Evolutionary conservation across 2,113 vertebrate genomes (phyloP).

Genomic region (Clinocottus analis): DNA sequence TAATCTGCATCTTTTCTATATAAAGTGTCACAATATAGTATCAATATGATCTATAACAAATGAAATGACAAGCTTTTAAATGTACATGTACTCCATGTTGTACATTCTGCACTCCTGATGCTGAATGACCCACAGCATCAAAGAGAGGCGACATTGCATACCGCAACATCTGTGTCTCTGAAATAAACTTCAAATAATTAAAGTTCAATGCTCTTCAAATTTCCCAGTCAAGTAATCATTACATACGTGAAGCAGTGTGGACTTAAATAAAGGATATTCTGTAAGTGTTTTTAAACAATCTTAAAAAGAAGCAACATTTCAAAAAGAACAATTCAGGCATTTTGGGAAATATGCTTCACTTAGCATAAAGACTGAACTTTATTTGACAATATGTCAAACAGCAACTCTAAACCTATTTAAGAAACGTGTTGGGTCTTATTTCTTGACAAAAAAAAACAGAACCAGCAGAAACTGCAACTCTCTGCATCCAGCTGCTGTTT

Average conservation of each 20-base stretch:
- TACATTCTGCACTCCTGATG: background rate
- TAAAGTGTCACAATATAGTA: background rate
- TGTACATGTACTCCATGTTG: background rate
- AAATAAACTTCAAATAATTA: no score
- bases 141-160: background rate
- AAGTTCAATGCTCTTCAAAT: background rate
- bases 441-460: background rate
- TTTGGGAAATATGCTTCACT: background rate
- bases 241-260: background rate
- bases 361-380: background rate
- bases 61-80: background rate
- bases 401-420: background rate
- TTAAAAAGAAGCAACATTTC: background rate
- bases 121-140: background rate
- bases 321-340: background rate
- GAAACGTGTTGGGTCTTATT: background rate
- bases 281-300: background rate
- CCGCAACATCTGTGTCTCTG: no score
- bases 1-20: conserved; percentile 18
- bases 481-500: background rate
- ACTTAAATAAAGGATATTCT: background rate
- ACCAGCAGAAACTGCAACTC: background rate
- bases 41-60: background rate
- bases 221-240: background rate
- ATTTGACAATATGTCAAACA: background rate